These are phyloP conservation scores for Diadromus collaris DNA, from an alignment of 2,888 invertebrate species.

Conservation along the genomic window DNA sequence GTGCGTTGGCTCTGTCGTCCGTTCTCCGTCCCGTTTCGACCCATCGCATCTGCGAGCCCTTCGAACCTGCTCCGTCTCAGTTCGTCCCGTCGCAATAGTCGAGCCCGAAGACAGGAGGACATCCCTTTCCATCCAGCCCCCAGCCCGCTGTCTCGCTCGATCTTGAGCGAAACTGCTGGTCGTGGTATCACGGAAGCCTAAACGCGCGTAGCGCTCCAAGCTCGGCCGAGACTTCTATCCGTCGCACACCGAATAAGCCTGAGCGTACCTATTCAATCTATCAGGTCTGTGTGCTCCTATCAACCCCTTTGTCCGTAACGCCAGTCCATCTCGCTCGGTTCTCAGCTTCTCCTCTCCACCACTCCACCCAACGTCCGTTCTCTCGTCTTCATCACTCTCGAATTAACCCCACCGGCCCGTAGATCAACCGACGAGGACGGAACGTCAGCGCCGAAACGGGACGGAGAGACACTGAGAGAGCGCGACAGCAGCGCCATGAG, in stretches of 20 bases:
- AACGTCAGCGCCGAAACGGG: slow-evolving; percentile 13
- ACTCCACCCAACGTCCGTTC: slow-evolving; percentile 9
- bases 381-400: slow-evolving; percentile 31
- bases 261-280: not conserved
- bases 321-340: slow-evolving; percentile 28
- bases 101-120: slow-evolving; percentile 3
- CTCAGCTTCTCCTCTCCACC: slow-evolving; percentile 21
- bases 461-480: slow-evolving; percentile 13
- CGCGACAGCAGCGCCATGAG: slow-evolving; percentile 17
- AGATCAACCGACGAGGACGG: slow-evolving; percentile 46
- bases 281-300: slow-evolving; percentile 7
- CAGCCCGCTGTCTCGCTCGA: slow-evolving; percentile 10
- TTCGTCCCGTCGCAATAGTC: slow-evolving; percentile 21
- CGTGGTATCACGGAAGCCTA: slow-evolving; percentile 63
- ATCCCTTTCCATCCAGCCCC: slow-evolving; percentile 8
- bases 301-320: slow-evolving; percentile 34
- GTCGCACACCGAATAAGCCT: slow-evolving; percentile 43
- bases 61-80: slow-evolving; percentile 29
- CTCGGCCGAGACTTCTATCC: slow-evolving; percentile 56
- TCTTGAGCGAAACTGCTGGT: slow-evolving; percentile 7
- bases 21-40: slow-evolving; percentile 42
- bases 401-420: slow-evolving; percentile 58
- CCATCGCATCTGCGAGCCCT: slow-evolving; percentile 20
- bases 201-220: slow-evolving; percentile 48
- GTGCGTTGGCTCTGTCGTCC: slow-evolving; percentile 56